A percentile compares a stretch with the other conserved stretches of the same genome.
These are phyloP conservation scores for Muschampia staudingeri DNA, from an alignment of 2,888 invertebrate genomes.

Conservation along the genomic window DNA sequence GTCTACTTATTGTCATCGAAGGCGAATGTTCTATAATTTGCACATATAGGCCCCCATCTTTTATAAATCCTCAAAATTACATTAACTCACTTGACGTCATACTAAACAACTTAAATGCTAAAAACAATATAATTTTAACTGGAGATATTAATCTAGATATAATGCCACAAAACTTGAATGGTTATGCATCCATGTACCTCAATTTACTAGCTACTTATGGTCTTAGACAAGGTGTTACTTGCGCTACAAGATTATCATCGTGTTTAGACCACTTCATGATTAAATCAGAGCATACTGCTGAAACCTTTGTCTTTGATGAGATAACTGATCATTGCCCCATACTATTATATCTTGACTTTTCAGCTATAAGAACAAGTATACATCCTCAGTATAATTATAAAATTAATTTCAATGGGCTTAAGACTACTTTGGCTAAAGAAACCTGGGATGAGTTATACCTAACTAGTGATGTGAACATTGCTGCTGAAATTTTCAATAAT, in stretches of 20 bases:
- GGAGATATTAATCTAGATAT: background rate
- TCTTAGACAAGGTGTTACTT: background rate
- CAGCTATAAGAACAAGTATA: background rate
- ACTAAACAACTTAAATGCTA: background rate
- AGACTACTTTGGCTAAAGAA: background rate
- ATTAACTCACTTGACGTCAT: background rate
- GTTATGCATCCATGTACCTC: background rate
- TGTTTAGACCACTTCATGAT: background rate
- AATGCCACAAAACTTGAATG: conserved; percentile 7
- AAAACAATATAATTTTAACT: background rate
- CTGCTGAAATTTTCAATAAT: background rate
- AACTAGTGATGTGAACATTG: background rate
- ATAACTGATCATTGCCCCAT: background rate
- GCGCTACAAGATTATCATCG: background rate
- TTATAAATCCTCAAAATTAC: background rate
- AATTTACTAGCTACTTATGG: background rate
- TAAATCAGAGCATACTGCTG: background rate
- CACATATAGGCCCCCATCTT: background rate
- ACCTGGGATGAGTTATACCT: background rate
- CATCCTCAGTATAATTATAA: background rate
- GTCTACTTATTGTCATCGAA: background rate
- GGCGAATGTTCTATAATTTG: background rate
- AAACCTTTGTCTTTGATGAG: background rate
- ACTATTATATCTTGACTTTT: background rate
- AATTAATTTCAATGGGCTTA: background rate